Evolutionary conservation across 2,113 vertebrate species (phyloP).

Genomic region (Nettapus auritus): DNA sequence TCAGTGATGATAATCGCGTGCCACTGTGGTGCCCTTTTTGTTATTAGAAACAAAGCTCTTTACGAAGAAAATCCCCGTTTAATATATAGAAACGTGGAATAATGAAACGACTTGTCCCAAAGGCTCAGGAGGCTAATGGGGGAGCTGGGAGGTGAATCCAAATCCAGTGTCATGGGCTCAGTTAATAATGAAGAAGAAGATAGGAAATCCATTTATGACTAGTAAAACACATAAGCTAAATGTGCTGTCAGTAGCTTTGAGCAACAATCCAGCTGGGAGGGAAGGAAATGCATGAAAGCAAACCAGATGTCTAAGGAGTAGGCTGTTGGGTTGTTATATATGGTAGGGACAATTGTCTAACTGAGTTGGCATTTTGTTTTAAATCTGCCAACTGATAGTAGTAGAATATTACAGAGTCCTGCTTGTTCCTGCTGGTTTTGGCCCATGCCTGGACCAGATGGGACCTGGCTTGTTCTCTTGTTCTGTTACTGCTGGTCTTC

Average conservation of each 20-base stretch:
- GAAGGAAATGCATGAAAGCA: not conserved
- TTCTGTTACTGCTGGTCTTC: not conserved
- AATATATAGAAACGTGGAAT: not conserved
- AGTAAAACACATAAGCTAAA: not conserved
- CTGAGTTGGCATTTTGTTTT: not conserved
- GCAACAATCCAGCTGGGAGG: not conserved
- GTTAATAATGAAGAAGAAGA: not conserved
- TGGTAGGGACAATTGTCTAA: not conserved
- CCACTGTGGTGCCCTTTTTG: not conserved
- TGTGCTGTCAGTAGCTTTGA: not conserved
- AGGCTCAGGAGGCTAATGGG: not conserved
- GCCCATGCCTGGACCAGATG: not conserved
- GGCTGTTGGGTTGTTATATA: not conserved
- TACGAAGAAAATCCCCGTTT: not conserved
- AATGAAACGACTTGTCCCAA: not conserved
- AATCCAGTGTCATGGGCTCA: not conserved
- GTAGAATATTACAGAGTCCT: not conserved
- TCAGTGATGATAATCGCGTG: not conserved
- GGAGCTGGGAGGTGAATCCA: not conserved
- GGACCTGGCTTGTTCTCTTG: not conserved
- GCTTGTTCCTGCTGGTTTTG: not conserved
- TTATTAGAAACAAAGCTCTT: not conserved
- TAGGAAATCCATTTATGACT: not conserved
- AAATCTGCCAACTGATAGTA: not conserved
- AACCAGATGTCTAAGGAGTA: not conserved